A percentile compares a stretch with the other conserved stretches of the same genome.
Evolutionary conservation across 2,888 invertebrate genomes (phyloP).

Genomic region (Electrophaes corylata): DNA sequence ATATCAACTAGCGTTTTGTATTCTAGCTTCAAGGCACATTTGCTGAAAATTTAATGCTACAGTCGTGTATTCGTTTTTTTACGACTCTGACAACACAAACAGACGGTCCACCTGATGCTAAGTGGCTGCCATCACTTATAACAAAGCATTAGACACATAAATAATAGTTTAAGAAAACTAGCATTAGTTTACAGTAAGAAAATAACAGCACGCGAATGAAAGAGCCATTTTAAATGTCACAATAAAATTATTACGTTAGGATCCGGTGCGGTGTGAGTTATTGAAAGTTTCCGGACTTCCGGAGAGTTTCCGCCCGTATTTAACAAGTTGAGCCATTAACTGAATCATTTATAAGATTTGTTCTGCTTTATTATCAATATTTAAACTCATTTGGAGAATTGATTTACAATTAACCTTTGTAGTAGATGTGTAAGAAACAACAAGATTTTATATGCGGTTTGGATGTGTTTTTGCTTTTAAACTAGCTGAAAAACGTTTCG

Average conservation of each 20-base stretch:
- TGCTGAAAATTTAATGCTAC: not conserved
- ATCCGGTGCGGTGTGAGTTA: not conserved
- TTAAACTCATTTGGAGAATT: not conserved
- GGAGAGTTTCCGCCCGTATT: not conserved
- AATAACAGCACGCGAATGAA: not conserved
- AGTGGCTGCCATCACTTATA: too few species aligned
- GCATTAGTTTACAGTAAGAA: too few species aligned
- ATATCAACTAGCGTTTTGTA: not conserved
- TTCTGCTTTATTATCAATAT: not conserved
- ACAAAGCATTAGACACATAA: too few species aligned
- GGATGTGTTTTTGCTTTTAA: too few species aligned
- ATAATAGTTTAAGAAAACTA: too few species aligned
- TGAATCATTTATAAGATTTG: not conserved
- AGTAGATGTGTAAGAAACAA: too few species aligned
- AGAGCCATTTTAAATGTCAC: not conserved
- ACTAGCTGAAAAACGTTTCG: too few species aligned
- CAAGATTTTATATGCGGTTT: too few species aligned
- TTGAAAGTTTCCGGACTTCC: not conserved
- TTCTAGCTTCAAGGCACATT: not conserved
- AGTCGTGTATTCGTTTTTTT: not conserved
- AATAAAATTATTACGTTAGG: not conserved
- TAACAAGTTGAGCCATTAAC: constrained; percentile 2
- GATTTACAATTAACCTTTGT: not conserved
- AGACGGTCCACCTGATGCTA: too few species aligned
- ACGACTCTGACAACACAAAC: too few species aligned